A percentile compares a stretch with the other conserved stretches of the same genome.
Conservation (phyloP, 2,797 vertebrate species). For the Eulemur rubriventer region DNA sequence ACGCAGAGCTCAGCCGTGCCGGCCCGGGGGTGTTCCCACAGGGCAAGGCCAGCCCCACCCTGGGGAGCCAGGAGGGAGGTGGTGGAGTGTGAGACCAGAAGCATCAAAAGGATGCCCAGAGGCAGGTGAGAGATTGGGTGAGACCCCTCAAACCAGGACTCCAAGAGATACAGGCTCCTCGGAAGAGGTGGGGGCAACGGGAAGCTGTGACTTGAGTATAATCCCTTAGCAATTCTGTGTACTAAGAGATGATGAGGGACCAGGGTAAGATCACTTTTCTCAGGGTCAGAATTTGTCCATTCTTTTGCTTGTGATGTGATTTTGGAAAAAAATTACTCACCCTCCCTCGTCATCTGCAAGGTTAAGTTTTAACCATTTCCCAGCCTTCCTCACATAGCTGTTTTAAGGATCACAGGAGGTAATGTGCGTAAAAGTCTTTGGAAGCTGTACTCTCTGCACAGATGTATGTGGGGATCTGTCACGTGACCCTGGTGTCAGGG, state of each 20-base stretch:
- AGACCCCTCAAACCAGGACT: background rate
- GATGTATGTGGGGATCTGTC: background rate
- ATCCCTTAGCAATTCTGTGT: background rate
- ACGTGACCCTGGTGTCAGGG: background rate
- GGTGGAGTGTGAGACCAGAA: background rate
- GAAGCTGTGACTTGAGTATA: background rate
- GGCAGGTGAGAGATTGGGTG: no score
- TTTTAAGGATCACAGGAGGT: background rate
- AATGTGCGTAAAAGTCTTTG: background rate
- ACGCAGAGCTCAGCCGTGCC: background rate
- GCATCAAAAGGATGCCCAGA: background rate
- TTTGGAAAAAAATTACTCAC: background rate
- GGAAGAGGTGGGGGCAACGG: background rate
- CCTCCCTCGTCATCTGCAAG: background rate
- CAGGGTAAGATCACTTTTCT: background rate
- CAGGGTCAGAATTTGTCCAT: background rate
- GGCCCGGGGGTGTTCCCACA: background rate
- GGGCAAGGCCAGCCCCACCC: accelerated
- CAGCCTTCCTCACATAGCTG: background rate
- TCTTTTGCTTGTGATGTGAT: background rate
- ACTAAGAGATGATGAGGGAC: background rate
- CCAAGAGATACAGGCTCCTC: background rate
- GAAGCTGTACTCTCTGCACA: background rate
- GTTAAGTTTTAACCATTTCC: background rate
- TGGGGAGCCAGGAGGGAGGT: background rate